Conservation (phyloP, 23 tunicate genomes). For the Aplidium turbinatum region DNA sequence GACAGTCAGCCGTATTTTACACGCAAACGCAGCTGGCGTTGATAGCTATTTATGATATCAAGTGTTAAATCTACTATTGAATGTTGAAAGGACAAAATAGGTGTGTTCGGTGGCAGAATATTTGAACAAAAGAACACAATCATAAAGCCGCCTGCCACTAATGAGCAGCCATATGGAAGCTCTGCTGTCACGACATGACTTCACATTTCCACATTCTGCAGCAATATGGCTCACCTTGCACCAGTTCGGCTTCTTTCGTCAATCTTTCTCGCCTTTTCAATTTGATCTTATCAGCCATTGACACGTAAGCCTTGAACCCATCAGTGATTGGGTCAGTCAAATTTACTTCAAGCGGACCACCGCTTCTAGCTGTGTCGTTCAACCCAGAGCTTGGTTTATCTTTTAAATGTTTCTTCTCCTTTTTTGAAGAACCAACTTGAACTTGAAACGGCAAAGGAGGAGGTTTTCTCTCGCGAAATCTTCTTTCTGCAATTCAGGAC, state of each 20-base stretch:
- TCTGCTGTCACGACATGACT: no score
- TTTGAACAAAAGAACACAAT: no score
- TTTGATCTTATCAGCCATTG: conserved; percentile 90
- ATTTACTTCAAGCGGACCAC: conserved; percentile 16
- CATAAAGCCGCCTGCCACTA: no score
- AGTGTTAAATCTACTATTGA: no score
- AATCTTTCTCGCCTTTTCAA: conserved; percentile 40
- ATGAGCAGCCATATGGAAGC: no score
- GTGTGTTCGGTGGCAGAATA: no score
- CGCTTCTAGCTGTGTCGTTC: conserved; percentile 34
- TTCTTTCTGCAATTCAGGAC: conserved; percentile 83
- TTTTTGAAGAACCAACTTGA: conserved; percentile 26
- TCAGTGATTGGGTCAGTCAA: conserved; percentile 8
- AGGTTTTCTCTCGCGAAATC: conserved; percentile 82
- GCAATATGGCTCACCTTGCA: conserved; percentile 6
- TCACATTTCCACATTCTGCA: no score
- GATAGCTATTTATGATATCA: no score
- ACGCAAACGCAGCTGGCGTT: no score
- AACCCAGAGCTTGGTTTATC: conserved; percentile 49
- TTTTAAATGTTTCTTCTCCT: conserved; percentile 29
- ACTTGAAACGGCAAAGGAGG: conserved; percentile 89
- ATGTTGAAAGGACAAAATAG: no score
- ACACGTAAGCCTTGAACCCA: conserved; percentile 65
- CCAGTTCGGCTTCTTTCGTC: conserved; percentile 26
- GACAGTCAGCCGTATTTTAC: no score